phyloP scores from a whole-genome alignment of 2,113 vertebrate species.

The Seriola dumerili region DNA sequence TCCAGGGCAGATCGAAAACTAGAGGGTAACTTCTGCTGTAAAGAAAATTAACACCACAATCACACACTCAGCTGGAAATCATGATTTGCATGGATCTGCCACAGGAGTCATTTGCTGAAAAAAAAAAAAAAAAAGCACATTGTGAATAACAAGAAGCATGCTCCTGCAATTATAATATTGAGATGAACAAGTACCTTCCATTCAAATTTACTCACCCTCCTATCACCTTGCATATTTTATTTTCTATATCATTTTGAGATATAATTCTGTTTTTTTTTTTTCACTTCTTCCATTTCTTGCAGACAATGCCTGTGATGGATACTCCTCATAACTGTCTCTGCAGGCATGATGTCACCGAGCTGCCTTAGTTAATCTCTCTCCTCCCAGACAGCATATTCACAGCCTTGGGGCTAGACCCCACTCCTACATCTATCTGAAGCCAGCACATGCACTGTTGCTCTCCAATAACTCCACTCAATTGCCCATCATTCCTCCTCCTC shows the following conservation, averaged over 20 bases:
- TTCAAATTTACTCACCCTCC: constrained; percentile 27
- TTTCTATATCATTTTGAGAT: constrained; percentile 39
- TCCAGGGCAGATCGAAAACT: constrained; percentile 19
- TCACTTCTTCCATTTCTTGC: constrained; percentile 36
- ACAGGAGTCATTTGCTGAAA: neutral
- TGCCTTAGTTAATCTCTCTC: constrained; percentile 77
- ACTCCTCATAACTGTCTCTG: constrained; percentile 74
- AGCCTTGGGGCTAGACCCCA: constrained; percentile 73
- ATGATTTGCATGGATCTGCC: constrained; percentile 19
- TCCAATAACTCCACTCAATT: constrained; percentile 80
- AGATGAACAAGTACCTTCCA: constrained; percentile 28
- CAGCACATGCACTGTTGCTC: constrained; percentile 77
- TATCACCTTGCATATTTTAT: constrained; percentile 49
- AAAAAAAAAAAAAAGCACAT: neutral
- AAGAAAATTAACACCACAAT: constrained; percentile 22
- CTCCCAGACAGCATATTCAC: constrained; percentile 77
- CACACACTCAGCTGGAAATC: constrained; percentile 8
- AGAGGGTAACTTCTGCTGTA: neutral
- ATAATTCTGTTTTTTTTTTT: constrained; percentile 42
- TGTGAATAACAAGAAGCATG: constrained; percentile 8
- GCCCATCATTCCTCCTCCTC: constrained; percentile 69
- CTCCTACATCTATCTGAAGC: constrained; percentile 74
- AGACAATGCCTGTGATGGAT: constrained; percentile 66
- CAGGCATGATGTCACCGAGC: constrained; percentile 75
- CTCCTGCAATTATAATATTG: constrained; percentile 20